Evolutionary conservation across 2,888 invertebrate genomes (phyloP).

Genomic region (Metalampra italica): DNA sequence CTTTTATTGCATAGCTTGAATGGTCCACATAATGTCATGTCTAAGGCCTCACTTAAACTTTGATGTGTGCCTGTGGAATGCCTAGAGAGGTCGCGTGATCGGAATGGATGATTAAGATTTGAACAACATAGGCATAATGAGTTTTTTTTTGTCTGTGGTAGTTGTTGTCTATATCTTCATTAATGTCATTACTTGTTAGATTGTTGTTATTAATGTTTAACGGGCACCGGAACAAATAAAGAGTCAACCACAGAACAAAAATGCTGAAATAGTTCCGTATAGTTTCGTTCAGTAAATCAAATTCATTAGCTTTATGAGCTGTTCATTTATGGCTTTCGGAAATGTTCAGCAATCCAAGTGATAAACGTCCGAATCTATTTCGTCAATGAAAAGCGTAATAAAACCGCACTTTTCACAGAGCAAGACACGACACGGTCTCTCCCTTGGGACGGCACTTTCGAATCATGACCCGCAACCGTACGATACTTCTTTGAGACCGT

Average conservation of each 20-base stretch:
- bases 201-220: too few relatives aligned
- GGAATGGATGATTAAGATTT: constrained; percentile 24
- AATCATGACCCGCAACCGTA: constrained; percentile 4
- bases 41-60: constrained; percentile 43
- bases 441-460: constrained; percentile 3
- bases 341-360: background rate
- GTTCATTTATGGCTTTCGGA: background rate
- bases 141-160: background rate
- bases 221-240: too few relatives aligned
- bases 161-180: background rate
- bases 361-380: constrained; percentile 2
- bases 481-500: background rate
- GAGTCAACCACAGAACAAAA: too few relatives aligned
- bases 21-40: constrained; percentile 51
- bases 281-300: background rate
- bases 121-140: background rate
- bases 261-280: background rate
- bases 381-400: constrained; percentile 2
- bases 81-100: constrained; percentile 23
- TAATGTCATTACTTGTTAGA: background rate
- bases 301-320: background rate
- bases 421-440: background rate
- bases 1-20: constrained; percentile 50
- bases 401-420: constrained; percentile 3
- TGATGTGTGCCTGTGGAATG: constrained; percentile 38